Evolutionary conservation across 1,140 invertebrate species (phyloP), one percentile per base, ranked within the genome.

Genomic region (Papilio helenus): DNA sequence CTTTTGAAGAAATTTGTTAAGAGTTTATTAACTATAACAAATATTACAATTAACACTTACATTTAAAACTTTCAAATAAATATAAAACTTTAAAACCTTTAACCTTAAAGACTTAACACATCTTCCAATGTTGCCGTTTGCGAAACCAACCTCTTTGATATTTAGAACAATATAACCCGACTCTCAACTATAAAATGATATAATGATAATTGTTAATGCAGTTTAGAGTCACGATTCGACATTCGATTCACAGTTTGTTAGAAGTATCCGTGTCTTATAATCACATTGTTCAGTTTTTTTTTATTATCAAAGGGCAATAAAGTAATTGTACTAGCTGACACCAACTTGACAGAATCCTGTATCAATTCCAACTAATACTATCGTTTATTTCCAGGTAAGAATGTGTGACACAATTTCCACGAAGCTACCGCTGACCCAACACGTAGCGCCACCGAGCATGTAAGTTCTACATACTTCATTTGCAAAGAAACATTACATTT

Each of bases 341-440:
- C 10, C 23, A 12, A 26, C 20, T 61, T 61, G 23, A 61, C 26
- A 29, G 58, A 65, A 68, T 68, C 61, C 61, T 68, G 26, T 68
- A 68, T 68, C 61, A 34, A 34, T 68, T 39, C 26, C 55, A n/a
- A 55, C 49, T 76, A 76, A 76, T 14, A 49, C 23, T 76, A 76
- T 77, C 18, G 39, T 61, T 29, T 77, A n/a, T 77, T 77, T 77
- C 76, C 55, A 77, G 76, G 76, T 77, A 77, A 77, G 76, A 34
- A 61, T 55, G 39, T 39, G 16, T 20, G 29, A 14, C 26, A 14
- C 7, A 16, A 16, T n/a, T 65, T 77, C 76, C 16, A n/a, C 44
- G 49, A 76, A 76, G 18, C 73, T 76, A 51, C 49, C 26, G 49
- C 14, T 10, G 29, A 58, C 23, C 16, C 23, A 58, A 55, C 34